phyloP scores from a whole-genome alignment of 2,888 invertebrate species.

The Lycia hirtaria region DNA sequence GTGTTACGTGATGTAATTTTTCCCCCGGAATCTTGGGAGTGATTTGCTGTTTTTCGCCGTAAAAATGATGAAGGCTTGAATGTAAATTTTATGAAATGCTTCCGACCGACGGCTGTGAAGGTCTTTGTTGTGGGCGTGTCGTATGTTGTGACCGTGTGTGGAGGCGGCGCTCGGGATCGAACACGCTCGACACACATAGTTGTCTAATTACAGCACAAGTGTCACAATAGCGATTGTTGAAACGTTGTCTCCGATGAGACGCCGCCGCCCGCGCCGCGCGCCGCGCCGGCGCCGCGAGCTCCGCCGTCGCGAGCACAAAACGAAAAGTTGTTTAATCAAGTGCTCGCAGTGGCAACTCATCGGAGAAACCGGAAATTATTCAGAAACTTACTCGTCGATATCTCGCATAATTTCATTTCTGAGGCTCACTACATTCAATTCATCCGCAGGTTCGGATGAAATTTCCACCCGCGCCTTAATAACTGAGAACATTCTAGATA shows the following conservation, averaged over 20 bases:
- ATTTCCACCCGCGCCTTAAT: constrained; percentile 72
- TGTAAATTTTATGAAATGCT: constrained; percentile 37
- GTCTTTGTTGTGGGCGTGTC: constrained; percentile 13
- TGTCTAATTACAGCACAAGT: constrained; percentile 15
- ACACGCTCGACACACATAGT: not conserved
- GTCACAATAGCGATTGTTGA: constrained; percentile 23
- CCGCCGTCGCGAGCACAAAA: constrained; percentile 38
- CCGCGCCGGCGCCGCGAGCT: too few species aligned
- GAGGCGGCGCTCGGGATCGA: not conserved
- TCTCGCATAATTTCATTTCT: constrained; percentile 64
- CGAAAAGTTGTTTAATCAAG: constrained; percentile 51
- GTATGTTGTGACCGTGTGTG: not conserved
- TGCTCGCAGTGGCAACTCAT: constrained; percentile 47
- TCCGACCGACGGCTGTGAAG: constrained; percentile 15
- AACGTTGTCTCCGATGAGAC: constrained; percentile 11
- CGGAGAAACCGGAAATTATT: constrained; percentile 50
- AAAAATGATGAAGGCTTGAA: constrained; percentile 43
- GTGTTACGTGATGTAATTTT: constrained; percentile 56
- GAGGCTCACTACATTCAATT: constrained; percentile 70
- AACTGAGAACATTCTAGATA: constrained; percentile 80
- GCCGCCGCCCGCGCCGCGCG: constrained; percentile 29
- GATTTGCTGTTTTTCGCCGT: constrained; percentile 54
- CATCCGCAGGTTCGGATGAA: constrained; percentile 68
- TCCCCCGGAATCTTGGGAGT: constrained; percentile 48
- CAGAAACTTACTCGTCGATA: constrained; percentile 51